Conservation (phyloP, 2,113 vertebrate species). For the Athene cunicularia region DNA sequence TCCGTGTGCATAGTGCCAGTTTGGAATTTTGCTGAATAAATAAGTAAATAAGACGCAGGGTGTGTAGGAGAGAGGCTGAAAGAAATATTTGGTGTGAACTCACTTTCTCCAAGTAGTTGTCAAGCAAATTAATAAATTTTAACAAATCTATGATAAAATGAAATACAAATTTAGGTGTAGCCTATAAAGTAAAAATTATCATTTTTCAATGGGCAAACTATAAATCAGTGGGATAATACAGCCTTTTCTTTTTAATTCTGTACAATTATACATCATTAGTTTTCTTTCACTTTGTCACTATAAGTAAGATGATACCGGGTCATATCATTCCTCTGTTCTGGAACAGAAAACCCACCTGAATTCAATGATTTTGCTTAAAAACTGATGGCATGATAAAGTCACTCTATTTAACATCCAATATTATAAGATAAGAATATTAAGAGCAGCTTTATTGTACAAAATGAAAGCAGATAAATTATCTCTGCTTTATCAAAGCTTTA, state of each 20-base stretch:
- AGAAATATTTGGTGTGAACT: not conserved
- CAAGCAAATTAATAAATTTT: not conserved
- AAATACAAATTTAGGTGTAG: not conserved
- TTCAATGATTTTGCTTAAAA: conserved; percentile 37
- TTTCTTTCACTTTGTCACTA: not conserved
- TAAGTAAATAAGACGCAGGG: not conserved
- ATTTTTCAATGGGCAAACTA: not conserved
- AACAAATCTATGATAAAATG: not conserved
- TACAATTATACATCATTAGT: not conserved
- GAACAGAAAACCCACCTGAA: conserved; percentile 12
- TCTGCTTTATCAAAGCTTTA: conserved; percentile 55
- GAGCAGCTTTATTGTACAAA: conserved; percentile 46
- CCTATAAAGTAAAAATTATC: not conserved
- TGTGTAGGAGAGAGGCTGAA: not conserved
- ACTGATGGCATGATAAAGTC: conserved; percentile 30
- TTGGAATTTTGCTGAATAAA: not conserved
- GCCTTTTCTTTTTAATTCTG: not conserved
- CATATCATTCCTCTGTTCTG: not conserved
- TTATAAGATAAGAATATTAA: conserved; percentile 57
- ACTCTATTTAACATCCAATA: not conserved
- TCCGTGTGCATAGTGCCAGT: not conserved
- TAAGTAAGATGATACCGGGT: not conserved
- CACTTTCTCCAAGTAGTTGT: not conserved
- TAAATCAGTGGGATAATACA: not conserved
- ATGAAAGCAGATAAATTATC: conserved; percentile 55